Percentiles rank a stretch among this genome's conserved stretches.
Evolutionary conservation across 2,797 vertebrate species (phyloP).

Genomic region (Botia kubotai): DNA sequence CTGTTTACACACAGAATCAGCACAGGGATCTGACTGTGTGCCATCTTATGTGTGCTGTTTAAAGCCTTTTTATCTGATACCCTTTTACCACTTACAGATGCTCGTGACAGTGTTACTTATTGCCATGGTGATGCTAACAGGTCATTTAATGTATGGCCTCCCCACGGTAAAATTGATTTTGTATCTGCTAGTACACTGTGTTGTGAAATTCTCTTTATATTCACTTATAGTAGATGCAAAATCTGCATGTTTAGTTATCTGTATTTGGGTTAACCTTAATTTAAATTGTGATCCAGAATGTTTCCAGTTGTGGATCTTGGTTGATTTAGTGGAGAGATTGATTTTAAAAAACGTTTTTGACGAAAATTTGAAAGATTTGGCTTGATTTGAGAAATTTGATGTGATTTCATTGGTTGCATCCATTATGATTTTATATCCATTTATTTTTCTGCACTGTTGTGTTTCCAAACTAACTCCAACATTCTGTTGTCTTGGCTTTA

Average conservation of each 20-base stretch:
- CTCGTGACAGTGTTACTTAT: constrained; percentile 10
- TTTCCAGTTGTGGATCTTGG: neutral
- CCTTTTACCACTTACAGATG: constrained; percentile 38
- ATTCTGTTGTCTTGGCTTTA: neutral
- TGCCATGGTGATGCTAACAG: constrained; percentile 32
- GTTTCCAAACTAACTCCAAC: constrained; percentile 10
- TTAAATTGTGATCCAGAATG: neutral
- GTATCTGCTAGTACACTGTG: neutral
- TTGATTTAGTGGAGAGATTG: neutral
- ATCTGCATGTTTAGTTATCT: neutral
- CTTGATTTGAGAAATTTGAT: neutral
- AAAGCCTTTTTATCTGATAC: neutral
- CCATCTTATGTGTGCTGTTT: neutral
- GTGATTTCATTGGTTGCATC: neutral
- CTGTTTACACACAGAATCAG: neutral
- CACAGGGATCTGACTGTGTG: neutral
- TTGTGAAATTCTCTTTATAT: neutral
- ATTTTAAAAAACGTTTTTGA: neutral
- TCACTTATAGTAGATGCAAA: neutral
- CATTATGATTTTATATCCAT: neutral
- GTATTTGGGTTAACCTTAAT: neutral
- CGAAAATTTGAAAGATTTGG: neutral
- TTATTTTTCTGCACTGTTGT: neutral
- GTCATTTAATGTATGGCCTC: constrained; percentile 20
- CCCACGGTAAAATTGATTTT: constrained; percentile 51